A percentile compares a stretch with the other conserved stretches of the same genome.
phyloP scores from a whole-genome alignment of 2,797 vertebrate genomes.

The Melanotaenia pygmaea region DNA sequence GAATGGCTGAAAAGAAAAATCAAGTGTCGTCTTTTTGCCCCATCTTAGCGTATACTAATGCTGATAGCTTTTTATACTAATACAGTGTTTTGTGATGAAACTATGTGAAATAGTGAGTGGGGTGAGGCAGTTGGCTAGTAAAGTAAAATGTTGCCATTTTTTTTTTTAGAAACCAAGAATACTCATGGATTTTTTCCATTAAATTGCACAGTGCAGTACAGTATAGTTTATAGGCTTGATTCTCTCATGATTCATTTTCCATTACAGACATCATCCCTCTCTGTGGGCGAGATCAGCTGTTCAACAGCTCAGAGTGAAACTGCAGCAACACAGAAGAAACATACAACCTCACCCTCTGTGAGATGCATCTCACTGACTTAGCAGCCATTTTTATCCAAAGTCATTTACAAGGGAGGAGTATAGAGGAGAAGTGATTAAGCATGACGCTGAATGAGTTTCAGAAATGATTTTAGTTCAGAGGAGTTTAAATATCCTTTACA shows the following conservation, averaged over 20 bases:
- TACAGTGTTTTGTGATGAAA: too few species aligned
- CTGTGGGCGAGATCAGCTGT: conserved; percentile 1
- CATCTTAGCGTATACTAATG: too few species aligned
- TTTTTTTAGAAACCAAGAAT: neutral
- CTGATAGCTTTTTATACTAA: too few species aligned
- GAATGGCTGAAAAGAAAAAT: too few species aligned
- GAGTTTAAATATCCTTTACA: neutral
- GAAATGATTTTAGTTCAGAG: neutral
- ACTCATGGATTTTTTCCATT: neutral
- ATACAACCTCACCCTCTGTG: neutral
- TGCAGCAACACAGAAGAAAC: neutral
- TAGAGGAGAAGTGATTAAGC: neutral
- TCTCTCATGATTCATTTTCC: neutral
- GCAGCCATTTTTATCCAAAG: neutral
- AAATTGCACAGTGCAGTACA: neutral
- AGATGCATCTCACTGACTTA: neutral
- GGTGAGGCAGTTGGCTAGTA: too few species aligned
- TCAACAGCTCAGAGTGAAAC: neutral
- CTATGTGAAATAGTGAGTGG: too few species aligned
- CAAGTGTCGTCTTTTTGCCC: too few species aligned
- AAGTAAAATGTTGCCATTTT: neutral
- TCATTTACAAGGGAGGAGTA: neutral
- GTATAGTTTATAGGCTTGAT: neutral
- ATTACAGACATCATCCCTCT: neutral
- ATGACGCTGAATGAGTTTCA: neutral